Evolutionary conservation across 2,113 vertebrate species (phyloP).

Genomic region (Indicator indicator): DNA sequence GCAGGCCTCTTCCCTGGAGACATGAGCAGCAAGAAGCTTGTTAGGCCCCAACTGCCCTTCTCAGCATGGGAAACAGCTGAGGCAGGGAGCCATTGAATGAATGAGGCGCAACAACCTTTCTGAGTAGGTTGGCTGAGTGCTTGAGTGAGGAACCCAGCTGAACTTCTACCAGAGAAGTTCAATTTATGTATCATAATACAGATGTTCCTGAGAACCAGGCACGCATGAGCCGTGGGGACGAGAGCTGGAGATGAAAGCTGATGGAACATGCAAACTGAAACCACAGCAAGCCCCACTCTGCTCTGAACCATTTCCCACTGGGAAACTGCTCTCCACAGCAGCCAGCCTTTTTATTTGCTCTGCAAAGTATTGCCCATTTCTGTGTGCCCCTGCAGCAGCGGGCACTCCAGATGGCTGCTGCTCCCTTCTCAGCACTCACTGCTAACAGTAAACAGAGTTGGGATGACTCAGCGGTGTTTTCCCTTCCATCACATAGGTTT

Average conservation of each 20-base stretch:
- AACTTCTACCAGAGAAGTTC: not conserved
- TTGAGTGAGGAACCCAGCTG: not conserved
- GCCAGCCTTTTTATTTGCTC: not conserved
- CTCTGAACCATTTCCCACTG: not conserved
- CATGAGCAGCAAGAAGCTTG: not conserved
- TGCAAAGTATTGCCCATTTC: not conserved
- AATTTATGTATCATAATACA: not conserved
- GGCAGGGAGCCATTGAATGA: not conserved
- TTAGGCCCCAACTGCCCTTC: not conserved
- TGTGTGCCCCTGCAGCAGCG: not conserved
- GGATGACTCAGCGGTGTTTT: slow-evolving; percentile 17
- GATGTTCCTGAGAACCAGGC: not conserved
- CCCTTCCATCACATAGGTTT: not conserved
- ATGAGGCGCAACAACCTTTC: not conserved
- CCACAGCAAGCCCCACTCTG: not conserved
- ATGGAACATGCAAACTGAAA: not conserved
- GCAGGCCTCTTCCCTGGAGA: not conserved
- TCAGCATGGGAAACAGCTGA: not conserved
- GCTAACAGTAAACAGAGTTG: not conserved
- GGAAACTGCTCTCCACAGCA: not conserved
- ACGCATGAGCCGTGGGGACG: fast-evolving
- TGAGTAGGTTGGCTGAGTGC: not conserved
- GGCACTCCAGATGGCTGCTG: not conserved
- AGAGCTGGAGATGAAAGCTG: not conserved
- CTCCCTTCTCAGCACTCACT: not conserved